Evolutionary conservation across 1,140 invertebrate genomes (phyloP).

Genomic region (Drosophila nebulosa): DNA sequence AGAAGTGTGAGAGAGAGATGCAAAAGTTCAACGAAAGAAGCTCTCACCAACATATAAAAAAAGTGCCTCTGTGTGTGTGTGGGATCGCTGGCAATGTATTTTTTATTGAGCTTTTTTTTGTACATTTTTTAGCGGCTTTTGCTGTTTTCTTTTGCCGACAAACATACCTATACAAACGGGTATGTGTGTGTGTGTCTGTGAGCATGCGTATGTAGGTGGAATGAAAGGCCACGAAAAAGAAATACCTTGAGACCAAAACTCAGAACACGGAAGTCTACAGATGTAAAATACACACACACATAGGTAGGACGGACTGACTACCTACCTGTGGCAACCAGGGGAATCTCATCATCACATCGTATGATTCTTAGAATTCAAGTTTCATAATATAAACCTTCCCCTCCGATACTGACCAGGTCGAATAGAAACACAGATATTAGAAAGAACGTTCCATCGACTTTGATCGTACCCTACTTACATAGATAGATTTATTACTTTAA

Average conservation of each 20-base stretch:
- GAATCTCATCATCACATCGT: slow-evolving; percentile 1
- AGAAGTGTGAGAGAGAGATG: neutral
- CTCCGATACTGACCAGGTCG: neutral
- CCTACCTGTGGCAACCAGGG: neutral
- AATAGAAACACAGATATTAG: neutral
- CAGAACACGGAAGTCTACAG: slow-evolving; percentile 42
- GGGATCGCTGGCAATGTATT: slow-evolving; percentile 41
- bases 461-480: too few relatives aligned
- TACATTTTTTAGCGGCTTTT: slow-evolving; percentile 22
- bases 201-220: slow-evolving; percentile 20
- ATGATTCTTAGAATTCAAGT: slow-evolving; percentile 29
- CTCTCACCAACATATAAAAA: slow-evolving; percentile 6
- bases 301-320: neutral
- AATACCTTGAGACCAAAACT: slow-evolving; percentile 47
- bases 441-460: too few relatives aligned
- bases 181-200: neutral
- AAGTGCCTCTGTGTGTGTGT: slow-evolving; percentile 24
- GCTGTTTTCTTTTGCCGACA: neutral
- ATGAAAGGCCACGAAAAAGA: slow-evolving; percentile 15
- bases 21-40: neutral
- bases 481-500: too few relatives aligned
- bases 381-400: neutral
- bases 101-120: slow-evolving; percentile 48
- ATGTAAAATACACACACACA: slow-evolving; percentile 10
- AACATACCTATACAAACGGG: neutral